Conservation (phyloP, 2,113 vertebrate species). For the Zeus faber region DNA sequence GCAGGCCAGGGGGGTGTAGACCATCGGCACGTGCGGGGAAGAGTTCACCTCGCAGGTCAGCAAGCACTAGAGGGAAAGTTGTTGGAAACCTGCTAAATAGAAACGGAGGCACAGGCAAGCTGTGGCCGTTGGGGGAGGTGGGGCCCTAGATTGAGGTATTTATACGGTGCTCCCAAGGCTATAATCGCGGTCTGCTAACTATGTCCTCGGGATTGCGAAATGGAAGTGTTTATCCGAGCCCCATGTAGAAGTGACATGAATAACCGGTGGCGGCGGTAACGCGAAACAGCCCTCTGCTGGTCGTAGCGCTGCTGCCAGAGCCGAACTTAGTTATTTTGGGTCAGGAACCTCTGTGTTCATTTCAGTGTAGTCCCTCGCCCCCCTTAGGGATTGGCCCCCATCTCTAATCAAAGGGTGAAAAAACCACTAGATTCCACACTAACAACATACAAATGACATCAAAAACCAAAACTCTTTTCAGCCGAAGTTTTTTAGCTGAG, state of each 20-base stretch:
- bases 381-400: slow-evolving; percentile 11
- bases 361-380: slow-evolving; percentile 43
- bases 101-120: slow-evolving; percentile 52
- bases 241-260: slow-evolving; percentile 58
- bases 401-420: slow-evolving; percentile 61
- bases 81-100: slow-evolving; percentile 52
- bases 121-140: slow-evolving; percentile 31
- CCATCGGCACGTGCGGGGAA: slow-evolving; percentile 47
- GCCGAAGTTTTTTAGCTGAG: slow-evolving; percentile 34
- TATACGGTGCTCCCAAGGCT: slow-evolving; percentile 63
- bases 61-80: slow-evolving; percentile 35
- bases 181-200: slow-evolving; percentile 71
- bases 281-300: slow-evolving; percentile 66
- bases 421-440: slow-evolving; percentile 48
- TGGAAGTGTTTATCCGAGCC: slow-evolving; percentile 70
- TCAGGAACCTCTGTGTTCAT: slow-evolving; percentile 46
- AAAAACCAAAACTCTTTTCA: slow-evolving; percentile 29
- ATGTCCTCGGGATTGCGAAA: slow-evolving; percentile 62
- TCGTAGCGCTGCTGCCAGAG: slow-evolving; percentile 28
- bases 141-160: slow-evolving; percentile 54
- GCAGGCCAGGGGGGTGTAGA: slow-evolving; percentile 20
- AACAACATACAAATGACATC: slow-evolving; percentile 47
- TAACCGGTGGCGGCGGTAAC: slow-evolving; percentile 53
- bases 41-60: slow-evolving; percentile 53
- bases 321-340: slow-evolving; percentile 59